Base-by-base conservation (phyloP, 2,888 invertebrate genomes). In the Thymelicus lineola region DNA sequence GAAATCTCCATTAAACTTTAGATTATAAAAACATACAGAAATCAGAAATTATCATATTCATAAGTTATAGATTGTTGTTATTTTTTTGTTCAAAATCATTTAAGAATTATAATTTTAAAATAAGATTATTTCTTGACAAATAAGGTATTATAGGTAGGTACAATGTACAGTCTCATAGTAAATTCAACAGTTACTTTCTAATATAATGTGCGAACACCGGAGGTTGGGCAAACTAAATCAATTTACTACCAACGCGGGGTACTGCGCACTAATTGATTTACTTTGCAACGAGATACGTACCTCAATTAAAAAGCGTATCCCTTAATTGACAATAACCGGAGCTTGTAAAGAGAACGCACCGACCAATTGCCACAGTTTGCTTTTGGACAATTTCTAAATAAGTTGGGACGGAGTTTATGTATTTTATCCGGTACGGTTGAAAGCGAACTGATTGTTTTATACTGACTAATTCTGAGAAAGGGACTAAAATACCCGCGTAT, bases 261-360 rank as follows among this genome's bases (percentile, higher is more conserved):
- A 70, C 83, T 80, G 82, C 80, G 77, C 81, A 84, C 87, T 92
- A 91, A 92, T 92, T 91, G 90, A 89, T 91, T 92, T 91, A 89
- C 90, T 89, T 88, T 86, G 91, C 81, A 86, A 91, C 83, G 73
- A 80, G 86, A 90, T 87, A 87, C 86, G 75, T 75, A 76, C 74
- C 82, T 86, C 87, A 86, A 89, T 89, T 89, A 88, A 90, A 88
- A 88, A 87, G 78, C 79, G 80, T 83, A 85, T 80, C 82, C 83
- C 85, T 82, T 86, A 85, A 86, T 85, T 86, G 86, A 86, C 83
- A 83, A 85, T 83, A 85, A 83, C 82, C 70, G 73, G 72, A 77
- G 76, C 75, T 64, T 70, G 64, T 70, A 59, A 64, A 59, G 50
- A 64, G 50, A 59, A 63, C 36, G 28, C 17, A 64, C n/a, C 64